These are phyloP conservation scores for Cynocephalus volans DNA, from an alignment of 2,113 vertebrate genomes.

Conservation along the genomic window DNA sequence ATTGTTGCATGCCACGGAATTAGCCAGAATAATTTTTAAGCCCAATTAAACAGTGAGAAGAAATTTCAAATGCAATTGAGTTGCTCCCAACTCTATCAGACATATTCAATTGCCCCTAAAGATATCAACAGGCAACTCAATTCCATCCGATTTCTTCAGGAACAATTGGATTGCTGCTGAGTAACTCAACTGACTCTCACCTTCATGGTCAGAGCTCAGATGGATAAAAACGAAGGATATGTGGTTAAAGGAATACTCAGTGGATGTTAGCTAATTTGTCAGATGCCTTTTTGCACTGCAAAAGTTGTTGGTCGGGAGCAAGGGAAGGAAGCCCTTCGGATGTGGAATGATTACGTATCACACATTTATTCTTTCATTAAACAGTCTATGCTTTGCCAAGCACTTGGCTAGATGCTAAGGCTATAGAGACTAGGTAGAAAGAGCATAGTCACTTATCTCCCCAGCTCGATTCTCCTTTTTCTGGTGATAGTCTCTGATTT, in stretches of 20 bases:
- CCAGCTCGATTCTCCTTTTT: neutral
- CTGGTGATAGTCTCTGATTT: neutral
- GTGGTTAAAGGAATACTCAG: conserved; percentile 35
- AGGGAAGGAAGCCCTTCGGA: neutral
- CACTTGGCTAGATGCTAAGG: neutral
- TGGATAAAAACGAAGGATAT: neutral
- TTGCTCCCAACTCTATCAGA: conserved; percentile 52
- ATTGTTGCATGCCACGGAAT: conserved; percentile 23
- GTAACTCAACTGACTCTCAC: conserved; percentile 41
- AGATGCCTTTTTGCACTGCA: neutral
- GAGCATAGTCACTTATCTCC: neutral
- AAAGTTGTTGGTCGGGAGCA: neutral
- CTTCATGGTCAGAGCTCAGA: neutral
- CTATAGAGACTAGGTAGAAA: neutral
- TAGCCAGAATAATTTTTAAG: conserved; percentile 56
- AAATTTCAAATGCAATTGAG: conserved; percentile 48
- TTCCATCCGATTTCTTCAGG: conserved; percentile 58
- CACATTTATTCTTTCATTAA: neutral
- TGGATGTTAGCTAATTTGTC: conserved; percentile 33
- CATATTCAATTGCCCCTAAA: conserved; percentile 58
- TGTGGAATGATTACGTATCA: neutral
- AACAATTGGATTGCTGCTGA: conserved; percentile 54
- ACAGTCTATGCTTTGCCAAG: neutral
- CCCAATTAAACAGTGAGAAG: conserved; percentile 61
- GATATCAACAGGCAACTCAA: conserved; percentile 55